Percentiles rank a stretch among this genome's conserved stretches.
Conservation (phyloP, 2,797 vertebrate species). For the Notolabrus celidotus region DNA sequence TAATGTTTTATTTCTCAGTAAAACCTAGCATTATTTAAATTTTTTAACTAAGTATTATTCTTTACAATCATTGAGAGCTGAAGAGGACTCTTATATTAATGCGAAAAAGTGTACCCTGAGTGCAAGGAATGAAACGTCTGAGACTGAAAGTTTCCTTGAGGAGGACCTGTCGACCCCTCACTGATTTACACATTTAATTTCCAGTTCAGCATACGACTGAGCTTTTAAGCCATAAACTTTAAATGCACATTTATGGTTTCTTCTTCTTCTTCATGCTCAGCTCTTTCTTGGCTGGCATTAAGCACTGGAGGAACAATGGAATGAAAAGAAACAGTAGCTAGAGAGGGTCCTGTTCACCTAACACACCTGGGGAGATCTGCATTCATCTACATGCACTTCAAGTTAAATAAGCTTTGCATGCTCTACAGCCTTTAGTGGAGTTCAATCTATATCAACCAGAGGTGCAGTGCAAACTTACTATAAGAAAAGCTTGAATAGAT, state of each 20-base stretch:
- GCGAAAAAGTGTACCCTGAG: not conserved
- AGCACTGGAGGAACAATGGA: not conserved
- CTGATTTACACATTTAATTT: no score
- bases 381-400: not conserved
- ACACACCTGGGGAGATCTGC: not conserved
- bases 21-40: no score
- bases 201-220: no score
- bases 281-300: not conserved
- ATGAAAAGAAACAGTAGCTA: not conserved
- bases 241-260: not conserved
- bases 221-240: no score
- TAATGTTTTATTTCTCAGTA: no score
- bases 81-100: no score
- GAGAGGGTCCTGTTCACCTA: not conserved
- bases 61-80: no score
- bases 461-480: constrained; percentile 10
- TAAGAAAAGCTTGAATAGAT: constrained; percentile 23
- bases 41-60: no score
- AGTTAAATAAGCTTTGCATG: constrained; percentile 15
- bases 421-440: not conserved
- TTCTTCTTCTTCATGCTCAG: no score
- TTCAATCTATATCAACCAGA: not conserved
- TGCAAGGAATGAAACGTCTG: not conserved
- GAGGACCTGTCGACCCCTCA: no score
- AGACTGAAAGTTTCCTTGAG: no score